Evolutionary conservation across 2,888 invertebrate species (phyloP).

Genomic region (Dicyrtomina minuta): DNA sequence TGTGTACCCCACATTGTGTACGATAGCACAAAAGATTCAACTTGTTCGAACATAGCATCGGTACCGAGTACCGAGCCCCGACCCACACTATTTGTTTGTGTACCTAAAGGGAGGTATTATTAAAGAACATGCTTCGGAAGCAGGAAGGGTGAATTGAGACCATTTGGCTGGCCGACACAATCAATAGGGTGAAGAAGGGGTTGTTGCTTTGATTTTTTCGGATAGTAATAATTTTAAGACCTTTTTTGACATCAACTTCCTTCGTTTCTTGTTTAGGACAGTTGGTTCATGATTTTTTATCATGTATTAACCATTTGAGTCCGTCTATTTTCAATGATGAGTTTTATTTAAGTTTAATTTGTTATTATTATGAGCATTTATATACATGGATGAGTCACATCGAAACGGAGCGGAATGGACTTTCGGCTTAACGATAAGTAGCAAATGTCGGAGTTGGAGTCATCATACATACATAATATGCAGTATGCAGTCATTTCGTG

Average conservation of each 20-base stretch:
- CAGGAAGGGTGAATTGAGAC: constrained; percentile 5
- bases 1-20: too few species aligned
- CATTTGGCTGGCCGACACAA: neutral
- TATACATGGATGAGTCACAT: neutral
- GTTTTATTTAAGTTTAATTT: neutral
- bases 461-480: too few species aligned
- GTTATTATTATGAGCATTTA: too few species aligned
- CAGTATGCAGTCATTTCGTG: too few species aligned
- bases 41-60: neutral
- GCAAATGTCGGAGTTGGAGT: neutral
- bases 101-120: neutral
- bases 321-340: neutral
- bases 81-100: neutral
- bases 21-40: too few species aligned
- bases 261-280: constrained; percentile 1
- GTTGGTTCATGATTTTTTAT: too few species aligned
- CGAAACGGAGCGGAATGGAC: neutral
- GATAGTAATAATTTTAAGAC: constrained; percentile 13
- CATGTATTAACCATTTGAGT: neutral
- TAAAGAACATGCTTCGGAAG: neutral
- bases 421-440: neutral
- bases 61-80: neutral
- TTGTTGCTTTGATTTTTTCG: constrained; percentile 12
- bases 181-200: neutral
- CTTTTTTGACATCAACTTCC: constrained; percentile 20